phyloP scores from a whole-genome alignment of 2,888 invertebrate genomes.

The Sympetrum striolatum region DNA sequence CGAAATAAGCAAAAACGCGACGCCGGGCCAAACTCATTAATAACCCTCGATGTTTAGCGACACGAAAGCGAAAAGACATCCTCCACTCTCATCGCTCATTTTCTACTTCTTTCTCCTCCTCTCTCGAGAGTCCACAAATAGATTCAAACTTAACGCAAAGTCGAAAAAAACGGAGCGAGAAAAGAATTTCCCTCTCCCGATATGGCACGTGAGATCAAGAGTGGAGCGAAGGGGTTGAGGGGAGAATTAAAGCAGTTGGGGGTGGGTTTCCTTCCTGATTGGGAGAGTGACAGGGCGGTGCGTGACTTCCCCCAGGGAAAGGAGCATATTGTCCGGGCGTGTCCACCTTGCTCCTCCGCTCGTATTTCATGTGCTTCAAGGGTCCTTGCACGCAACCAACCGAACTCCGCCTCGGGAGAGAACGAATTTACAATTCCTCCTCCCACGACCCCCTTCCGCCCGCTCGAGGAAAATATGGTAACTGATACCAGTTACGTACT shows the following conservation, averaged over 20 bases:
- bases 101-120: not conserved
- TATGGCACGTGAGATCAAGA: not conserved
- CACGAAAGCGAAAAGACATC: not conserved
- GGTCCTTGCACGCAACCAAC: not conserved
- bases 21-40: not conserved
- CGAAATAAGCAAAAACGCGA: no score
- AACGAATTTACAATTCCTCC: not conserved
- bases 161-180: not conserved
- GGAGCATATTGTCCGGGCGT: conserved; percentile 25
- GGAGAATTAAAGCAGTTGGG: not conserved
- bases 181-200: not conserved
- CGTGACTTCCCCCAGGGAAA: conserved; percentile 19
- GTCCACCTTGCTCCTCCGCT: conserved; percentile 25
- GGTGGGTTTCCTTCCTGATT: not conserved
- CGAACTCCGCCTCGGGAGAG: not conserved
- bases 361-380: conserved; percentile 22
- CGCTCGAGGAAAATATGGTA: not conserved
- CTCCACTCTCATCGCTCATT: not conserved
- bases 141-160: not conserved
- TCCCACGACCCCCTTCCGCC: not conserved
- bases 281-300: not conserved
- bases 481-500: not conserved
- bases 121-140: not conserved
- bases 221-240: not conserved
- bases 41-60: not conserved